Conservation (phyloP, 2,113 vertebrate genomes). For the Catharus bicknelli region DNA sequence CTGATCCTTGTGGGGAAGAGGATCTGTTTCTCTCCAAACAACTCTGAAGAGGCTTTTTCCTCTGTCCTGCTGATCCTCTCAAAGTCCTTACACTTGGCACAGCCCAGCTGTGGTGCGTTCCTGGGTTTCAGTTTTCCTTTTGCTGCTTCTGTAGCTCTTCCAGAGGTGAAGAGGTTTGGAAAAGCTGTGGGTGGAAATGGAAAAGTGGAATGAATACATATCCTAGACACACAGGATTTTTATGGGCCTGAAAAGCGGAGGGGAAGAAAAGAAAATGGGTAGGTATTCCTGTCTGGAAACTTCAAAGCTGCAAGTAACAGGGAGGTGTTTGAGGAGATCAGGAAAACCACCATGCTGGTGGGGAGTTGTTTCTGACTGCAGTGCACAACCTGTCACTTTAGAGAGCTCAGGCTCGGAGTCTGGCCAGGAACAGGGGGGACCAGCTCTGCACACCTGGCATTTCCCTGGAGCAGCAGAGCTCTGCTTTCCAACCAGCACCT, state of each 20-base stretch:
- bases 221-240: constrained; percentile 33
- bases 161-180: constrained; percentile 62
- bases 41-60: constrained; percentile 37
- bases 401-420: not conserved
- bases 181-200: constrained; percentile 48
- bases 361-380: not conserved
- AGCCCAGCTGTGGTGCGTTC: not conserved
- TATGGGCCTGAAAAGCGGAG: not conserved
- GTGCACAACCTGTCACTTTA: not conserved
- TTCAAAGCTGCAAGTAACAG: not conserved
- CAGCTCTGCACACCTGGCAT: not conserved
- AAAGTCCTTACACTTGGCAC: constrained; percentile 23
- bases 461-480: not conserved
- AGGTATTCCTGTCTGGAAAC: constrained; percentile 27
- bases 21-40: constrained; percentile 45
- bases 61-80: constrained; percentile 22
- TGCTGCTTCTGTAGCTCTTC: constrained; percentile 63
- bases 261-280: constrained; percentile 5
- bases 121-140: constrained; percentile 67
- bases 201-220: constrained; percentile 32
- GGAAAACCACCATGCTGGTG: not conserved
- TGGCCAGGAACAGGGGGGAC: not conserved
- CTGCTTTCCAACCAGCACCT: not conserved
- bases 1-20: not conserved
- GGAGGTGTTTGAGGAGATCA: constrained; percentile 35